A percentile compares a stretch with the other conserved stretches of the same genome.
These are phyloP conservation scores for Myotis pilosus DNA, from an alignment of 2,797 vertebrate genomes.

Conservation along the genomic window DNA sequence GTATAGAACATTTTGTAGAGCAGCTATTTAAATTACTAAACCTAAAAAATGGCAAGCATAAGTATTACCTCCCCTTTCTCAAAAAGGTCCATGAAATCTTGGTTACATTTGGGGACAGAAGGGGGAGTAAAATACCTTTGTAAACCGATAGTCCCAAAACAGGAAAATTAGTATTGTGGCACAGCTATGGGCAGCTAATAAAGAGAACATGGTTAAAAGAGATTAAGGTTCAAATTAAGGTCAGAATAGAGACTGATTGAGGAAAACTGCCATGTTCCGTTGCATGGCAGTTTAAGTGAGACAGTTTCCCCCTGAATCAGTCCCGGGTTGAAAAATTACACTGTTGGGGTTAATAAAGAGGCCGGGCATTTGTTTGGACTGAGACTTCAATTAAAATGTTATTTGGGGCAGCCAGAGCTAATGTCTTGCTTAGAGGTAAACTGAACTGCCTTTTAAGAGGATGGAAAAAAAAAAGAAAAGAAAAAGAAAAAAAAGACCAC, in stretches of 20 bases:
- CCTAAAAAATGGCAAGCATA: slow-evolving; percentile 68
- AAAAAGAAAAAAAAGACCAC: slow-evolving; percentile 58
- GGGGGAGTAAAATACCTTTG: slow-evolving; percentile 57
- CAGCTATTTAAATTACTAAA: slow-evolving; percentile 58
- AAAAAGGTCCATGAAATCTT: slow-evolving; percentile 74
- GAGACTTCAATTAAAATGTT: slow-evolving; percentile 80
- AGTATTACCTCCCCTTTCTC: slow-evolving; percentile 73
- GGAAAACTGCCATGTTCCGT: slow-evolving; percentile 82
- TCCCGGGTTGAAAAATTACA: slow-evolving; percentile 82
- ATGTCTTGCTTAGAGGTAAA: slow-evolving; percentile 70
- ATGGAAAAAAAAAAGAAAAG: not conserved
- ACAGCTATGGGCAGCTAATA: slow-evolving; percentile 81
- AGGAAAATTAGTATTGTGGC: slow-evolving; percentile 82
- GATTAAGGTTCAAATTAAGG: slow-evolving; percentile 86
- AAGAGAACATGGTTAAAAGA: slow-evolving; percentile 84
- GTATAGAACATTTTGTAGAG: slow-evolving; percentile 53
- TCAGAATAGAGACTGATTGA: slow-evolving; percentile 84
- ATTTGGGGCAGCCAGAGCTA: slow-evolving; percentile 69
- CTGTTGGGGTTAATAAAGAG: slow-evolving; percentile 84
- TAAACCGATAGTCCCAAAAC: slow-evolving; percentile 79
- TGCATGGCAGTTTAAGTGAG: slow-evolving; percentile 77
- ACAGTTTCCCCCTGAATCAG: slow-evolving; percentile 81
- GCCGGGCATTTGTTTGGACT: slow-evolving; percentile 75
- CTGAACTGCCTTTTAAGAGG: slow-evolving; percentile 68
- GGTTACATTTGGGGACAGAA: slow-evolving; percentile 25